These are phyloP conservation scores for Sitta carolinensis DNA, from an alignment of 2,797 vertebrate species.

Conservation along the genomic window DNA sequence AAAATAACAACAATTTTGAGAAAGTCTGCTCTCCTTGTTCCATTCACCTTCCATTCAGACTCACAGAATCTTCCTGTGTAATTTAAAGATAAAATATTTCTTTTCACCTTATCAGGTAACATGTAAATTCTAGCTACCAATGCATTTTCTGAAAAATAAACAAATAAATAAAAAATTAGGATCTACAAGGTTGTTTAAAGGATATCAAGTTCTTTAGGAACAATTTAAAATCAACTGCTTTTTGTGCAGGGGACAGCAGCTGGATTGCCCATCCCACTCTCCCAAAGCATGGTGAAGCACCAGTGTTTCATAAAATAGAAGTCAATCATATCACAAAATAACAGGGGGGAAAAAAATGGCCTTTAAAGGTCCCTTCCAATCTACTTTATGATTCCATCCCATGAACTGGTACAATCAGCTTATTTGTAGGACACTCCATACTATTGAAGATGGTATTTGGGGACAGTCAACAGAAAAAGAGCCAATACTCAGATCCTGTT, in stretches of 20 bases:
- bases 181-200: not conserved
- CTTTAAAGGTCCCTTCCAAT: not conserved
- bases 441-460: not conserved
- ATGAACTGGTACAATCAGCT: not conserved
- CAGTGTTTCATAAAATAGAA: not conserved
- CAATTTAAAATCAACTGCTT: not conserved
- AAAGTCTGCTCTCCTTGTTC: not conserved
- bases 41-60: not conserved
- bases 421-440: not conserved
- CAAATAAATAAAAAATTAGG: not conserved
- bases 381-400: not conserved
- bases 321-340: not conserved
- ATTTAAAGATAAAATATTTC: not conserved
- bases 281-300: not conserved
- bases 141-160: not conserved
- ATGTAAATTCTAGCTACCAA: not conserved
- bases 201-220: not conserved
- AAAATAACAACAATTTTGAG: not conserved
- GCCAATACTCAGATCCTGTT: not conserved
- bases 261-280: not conserved
- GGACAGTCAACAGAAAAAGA: not conserved
- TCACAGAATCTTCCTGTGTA: not conserved
- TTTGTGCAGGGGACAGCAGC: not conserved
- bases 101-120: not conserved
- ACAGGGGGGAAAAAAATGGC: not conserved